A percentile compares a stretch with the other conserved stretches of the same genome.
Conservation (phyloP, 2,113 vertebrate species). For the Embiotoca jacksoni region DNA sequence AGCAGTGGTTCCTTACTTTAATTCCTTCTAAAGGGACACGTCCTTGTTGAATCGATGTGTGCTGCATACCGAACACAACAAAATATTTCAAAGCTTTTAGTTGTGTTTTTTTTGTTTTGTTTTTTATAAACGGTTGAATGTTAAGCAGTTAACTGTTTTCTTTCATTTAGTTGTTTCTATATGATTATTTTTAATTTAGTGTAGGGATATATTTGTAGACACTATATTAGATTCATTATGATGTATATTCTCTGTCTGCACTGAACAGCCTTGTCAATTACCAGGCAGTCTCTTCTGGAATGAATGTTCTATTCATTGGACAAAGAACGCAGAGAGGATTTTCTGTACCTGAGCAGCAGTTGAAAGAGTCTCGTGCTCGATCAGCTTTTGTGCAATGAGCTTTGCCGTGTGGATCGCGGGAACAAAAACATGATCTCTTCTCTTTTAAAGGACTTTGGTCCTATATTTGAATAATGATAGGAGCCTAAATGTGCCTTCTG, state of each 20-base stretch:
- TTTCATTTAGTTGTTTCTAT: neutral
- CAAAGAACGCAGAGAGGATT: no score
- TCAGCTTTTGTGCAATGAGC: constrained; percentile 28
- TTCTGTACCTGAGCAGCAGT: constrained; percentile 7
- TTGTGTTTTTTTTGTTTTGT: no score
- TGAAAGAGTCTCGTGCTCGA: constrained; percentile 22
- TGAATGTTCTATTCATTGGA: no score
- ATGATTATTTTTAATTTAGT: neutral
- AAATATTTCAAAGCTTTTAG: no score
- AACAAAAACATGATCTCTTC: neutral
- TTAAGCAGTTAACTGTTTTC: no score
- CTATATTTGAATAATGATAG: no score
- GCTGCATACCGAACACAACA: no score
- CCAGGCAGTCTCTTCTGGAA: neutral
- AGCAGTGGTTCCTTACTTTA: neutral
- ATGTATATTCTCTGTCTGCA: neutral
- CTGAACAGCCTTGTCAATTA: constrained; percentile 11
- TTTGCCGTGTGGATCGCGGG: no score
- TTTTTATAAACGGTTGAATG: no score
- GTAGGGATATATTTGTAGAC: neutral
- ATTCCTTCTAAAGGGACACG: no score
- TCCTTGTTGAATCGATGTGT: no score
- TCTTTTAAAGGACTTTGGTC: neutral
- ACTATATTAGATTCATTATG: neutral
- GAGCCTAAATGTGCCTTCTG: no score